A percentile compares a stretch with the other conserved stretches of the same genome.
phyloP scores from a whole-genome alignment of 1,140 invertebrate species.

The Planococcus citri region DNA sequence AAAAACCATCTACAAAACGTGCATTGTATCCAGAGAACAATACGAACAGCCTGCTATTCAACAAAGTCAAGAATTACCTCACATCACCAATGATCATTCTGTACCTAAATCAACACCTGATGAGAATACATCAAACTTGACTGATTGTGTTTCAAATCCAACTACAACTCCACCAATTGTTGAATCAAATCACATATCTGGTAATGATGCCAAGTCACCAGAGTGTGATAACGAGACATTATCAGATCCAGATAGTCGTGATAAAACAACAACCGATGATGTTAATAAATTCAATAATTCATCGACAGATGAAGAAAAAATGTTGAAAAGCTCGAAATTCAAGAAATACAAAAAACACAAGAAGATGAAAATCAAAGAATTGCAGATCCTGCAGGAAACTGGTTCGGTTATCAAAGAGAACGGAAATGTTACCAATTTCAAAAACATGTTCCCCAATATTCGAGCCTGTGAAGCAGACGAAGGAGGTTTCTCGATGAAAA shows the following conservation, averaged over 20 bases:
- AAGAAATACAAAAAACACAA: conserved; percentile 4
- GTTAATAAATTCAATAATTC: neutral
- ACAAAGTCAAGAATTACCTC: no score
- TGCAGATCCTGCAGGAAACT: no score
- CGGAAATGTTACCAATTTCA: neutral
- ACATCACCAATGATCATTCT: no score
- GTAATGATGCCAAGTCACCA: no score
- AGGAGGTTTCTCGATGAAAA: no score
- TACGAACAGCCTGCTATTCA: neutral
- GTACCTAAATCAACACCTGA: no score
- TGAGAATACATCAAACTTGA: no score
- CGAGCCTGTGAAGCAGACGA: neutral
- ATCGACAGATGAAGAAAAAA: neutral
- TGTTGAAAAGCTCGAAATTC: neutral
- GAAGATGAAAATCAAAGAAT: neutral
- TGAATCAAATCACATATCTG: no score
- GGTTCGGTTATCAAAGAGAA: neutral
- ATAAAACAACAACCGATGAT: neutral
- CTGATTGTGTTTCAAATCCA: no score
- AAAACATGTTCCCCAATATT: neutral
- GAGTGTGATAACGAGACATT: no score
- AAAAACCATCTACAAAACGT: neutral
- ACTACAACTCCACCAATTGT: no score
- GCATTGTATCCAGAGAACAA: neutral
- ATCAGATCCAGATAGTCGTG: neutral